These are phyloP conservation scores for Leptopilina boulardi DNA, from an alignment of 1,140 invertebrate species.

Conservation along the genomic window DNA sequence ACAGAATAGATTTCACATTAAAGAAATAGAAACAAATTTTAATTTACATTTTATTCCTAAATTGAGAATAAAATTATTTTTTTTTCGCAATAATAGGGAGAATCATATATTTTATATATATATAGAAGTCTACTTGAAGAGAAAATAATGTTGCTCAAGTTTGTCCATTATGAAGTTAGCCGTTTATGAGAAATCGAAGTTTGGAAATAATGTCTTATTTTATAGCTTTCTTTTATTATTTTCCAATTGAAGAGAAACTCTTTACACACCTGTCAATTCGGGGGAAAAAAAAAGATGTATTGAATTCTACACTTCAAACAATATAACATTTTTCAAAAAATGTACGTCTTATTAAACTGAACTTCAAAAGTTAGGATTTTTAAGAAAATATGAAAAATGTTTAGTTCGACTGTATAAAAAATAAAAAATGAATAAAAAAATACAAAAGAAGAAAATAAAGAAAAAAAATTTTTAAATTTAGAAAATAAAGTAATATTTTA, in stretches of 20 bases:
- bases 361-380: neutral
- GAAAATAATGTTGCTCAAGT: constrained; percentile 5
- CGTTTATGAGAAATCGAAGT: constrained; percentile 13
- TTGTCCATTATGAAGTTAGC: constrained; percentile 6
- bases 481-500: no score
- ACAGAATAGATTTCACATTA: no score
- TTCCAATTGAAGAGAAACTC: constrained; percentile 17
- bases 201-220: constrained; percentile 6
- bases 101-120: no score
- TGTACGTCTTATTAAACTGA: neutral
- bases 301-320: constrained; percentile 10
- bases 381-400: neutral
- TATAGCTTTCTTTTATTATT: constrained; percentile 10
- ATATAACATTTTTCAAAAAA: neutral
- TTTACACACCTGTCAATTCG: constrained; percentile 15
- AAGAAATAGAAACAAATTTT: no score
- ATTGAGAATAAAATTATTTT: no score
- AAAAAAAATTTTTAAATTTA: no score
- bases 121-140: neutral
- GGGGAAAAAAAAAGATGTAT: constrained; percentile 8
- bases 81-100: neutral
- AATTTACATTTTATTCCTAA: no score
- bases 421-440: no score
- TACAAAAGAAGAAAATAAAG: no score
- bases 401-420: neutral